Base-by-base conservation (phyloP, 1,140 invertebrate species). In the Neodiprion pinetum region DNA sequence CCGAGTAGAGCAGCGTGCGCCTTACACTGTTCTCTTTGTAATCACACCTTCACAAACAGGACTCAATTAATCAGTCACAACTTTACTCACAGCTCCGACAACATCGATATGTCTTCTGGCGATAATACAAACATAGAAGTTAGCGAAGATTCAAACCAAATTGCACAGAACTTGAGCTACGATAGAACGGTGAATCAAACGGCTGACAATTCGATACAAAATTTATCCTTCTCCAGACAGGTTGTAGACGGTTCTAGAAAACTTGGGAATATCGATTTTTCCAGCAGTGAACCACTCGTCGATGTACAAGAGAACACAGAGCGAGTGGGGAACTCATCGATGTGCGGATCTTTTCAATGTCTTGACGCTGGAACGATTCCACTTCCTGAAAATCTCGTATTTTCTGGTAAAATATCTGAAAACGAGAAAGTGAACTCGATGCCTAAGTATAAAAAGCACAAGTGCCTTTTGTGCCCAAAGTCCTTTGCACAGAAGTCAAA, bases 401-500 rank as follows among this genome's bases (percentile, higher is more conserved):
- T 61, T 17, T 12, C 11, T 9, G 53, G 11, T 17, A 61, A 61
- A 61, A 9, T 17, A 14, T 61, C 53, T 12, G 53, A 17, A 61
- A 12, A 12, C 53, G 11, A 12, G 11, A 14, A 5, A 14, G 11
- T 61, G 53, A 17, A 12, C n/a, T 3, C 53, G 53, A 17, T 61
- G 11, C 11, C 11, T 12, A 14, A 61, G 11, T 12, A 69, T 23
- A 87, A 84, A 68, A 84, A 71, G 9, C 84, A 83, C 47, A 85
- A 84, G 47, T 91, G 90, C 77, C 80, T 86, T 2, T 70, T 84
- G 21, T 91, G 90, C 74, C 77, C 78, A 0, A 87, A 85, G 79
- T 74, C 79, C 21, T 90, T 90, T 75, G 73, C 73, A 0, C 84
- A 89, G 70, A 89, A 87, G 74, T 88, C 87, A 0, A 88, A 89